Conservation (phyloP, 2,888 invertebrate species). For the Amphipyra tragopoginis region DNA sequence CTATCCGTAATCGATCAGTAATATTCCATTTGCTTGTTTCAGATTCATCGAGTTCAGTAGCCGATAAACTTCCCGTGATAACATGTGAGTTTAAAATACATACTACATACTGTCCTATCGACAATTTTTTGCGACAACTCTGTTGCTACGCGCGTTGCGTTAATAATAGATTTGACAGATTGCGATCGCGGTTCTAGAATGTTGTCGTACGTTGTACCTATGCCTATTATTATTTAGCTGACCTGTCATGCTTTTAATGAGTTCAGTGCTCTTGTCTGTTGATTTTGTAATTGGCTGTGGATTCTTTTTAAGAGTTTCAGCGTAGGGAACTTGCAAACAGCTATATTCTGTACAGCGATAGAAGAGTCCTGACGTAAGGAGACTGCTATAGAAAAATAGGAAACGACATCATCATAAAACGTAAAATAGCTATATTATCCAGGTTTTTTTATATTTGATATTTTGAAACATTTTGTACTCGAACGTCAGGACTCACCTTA, state of each 20-base stretch:
- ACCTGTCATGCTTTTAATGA: constrained; percentile 5
- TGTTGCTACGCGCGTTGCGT: constrained; percentile 56
- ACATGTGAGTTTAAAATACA: constrained; percentile 64
- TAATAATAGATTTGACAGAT: constrained; percentile 4
- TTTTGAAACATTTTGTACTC: no score
- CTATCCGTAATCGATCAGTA: constrained; percentile 64
- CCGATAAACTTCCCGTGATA: constrained; percentile 75
- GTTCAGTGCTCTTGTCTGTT: constrained; percentile 27
- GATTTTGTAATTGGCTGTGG: background rate
- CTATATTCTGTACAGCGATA: no score
- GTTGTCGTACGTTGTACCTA: constrained; percentile 1
- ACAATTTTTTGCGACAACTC: constrained; percentile 14
- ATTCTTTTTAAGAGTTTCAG: no score
- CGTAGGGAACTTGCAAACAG: no score
- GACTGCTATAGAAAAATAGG: no score
- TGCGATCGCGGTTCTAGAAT: background rate
- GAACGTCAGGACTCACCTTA: no score
- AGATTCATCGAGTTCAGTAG: constrained; percentile 77
- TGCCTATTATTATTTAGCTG: constrained; percentile 13
- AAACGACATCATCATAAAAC: no score
- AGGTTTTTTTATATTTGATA: no score
- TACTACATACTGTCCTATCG: constrained; percentile 20
- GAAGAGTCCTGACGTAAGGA: no score
- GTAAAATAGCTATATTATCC: no score
- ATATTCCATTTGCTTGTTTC: constrained; percentile 75